phyloP scores from a whole-genome alignment of 2,888 invertebrate species.

The Tuberolachnus salignus region DNA sequence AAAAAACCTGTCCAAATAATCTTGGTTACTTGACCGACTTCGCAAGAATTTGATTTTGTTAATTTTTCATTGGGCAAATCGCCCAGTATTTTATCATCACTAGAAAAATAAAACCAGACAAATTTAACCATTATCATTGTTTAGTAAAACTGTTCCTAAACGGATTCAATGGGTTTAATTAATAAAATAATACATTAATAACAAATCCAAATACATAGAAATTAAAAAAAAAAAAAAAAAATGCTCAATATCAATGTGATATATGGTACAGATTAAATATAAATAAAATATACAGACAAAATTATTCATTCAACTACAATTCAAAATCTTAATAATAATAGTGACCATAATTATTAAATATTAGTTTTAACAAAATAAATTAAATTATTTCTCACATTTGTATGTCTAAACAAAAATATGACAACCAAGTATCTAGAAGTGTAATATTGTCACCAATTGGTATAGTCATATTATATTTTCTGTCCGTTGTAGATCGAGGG shows the following conservation, averaged over 20 bases:
- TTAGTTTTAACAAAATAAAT: neutral
- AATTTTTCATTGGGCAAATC: conserved; percentile 35
- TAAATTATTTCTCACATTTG: conserved; percentile 15
- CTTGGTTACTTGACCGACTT: conserved; percentile 42
- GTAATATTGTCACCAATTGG: conserved; percentile 6
- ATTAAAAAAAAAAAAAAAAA: too few species aligned
- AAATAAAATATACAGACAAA: neutral
- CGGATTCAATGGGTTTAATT: too few species aligned
- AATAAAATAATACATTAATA: too few species aligned
- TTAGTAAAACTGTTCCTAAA: too few species aligned
- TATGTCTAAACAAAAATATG: conserved; percentile 42
- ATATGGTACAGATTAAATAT: too few species aligned
- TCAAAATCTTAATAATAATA: neutral
- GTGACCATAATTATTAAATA: neutral
- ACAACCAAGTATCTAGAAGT: conserved; percentile 45
- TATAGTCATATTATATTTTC: conserved; percentile 47
- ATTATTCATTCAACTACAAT: neutral
- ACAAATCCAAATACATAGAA: too few species aligned
- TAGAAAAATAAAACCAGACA: neutral
- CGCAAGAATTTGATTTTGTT: conserved; percentile 39
- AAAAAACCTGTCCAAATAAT: conserved; percentile 44
- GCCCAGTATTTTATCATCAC: neutral
- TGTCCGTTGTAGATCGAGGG: conserved; percentile 6
- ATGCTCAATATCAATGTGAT: too few species aligned
- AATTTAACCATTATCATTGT: neutral